These are phyloP conservation scores for Charina bottae DNA, from an alignment of 2,113 vertebrate species.

Conservation along the genomic window DNA sequence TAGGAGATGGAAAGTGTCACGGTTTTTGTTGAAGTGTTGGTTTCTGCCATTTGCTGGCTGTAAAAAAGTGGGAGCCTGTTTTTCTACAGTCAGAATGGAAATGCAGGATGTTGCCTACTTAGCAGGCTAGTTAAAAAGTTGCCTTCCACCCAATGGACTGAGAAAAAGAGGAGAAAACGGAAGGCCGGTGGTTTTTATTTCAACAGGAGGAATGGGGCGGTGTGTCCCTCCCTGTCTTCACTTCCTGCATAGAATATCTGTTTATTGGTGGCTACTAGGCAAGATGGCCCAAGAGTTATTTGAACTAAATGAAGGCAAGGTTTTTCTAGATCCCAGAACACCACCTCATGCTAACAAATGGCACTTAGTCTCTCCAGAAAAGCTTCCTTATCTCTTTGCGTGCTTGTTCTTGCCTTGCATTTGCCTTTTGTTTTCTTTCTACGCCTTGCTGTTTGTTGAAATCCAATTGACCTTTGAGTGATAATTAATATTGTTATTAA, in stretches of 20 bases:
- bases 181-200: too few relatives aligned
- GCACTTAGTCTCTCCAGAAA: neutral
- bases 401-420: neutral
- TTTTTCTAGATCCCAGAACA: neutral
- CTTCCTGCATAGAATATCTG: neutral
- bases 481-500: neutral
- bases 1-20: neutral
- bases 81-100: neutral
- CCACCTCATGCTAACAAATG: neutral
- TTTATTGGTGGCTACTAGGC: neutral
- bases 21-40: neutral
- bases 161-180: neutral
- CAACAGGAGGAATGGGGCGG: neutral
- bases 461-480: neutral
- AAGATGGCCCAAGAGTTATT: neutral
- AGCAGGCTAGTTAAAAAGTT: neutral
- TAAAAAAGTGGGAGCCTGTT: fast-evolving
- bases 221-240: neutral
- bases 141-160: neutral
- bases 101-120: neutral
- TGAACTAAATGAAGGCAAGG: neutral
- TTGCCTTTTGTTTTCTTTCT: too few relatives aligned
- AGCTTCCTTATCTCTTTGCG: neutral
- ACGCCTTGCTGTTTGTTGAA: neutral
- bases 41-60: neutral